These are phyloP conservation scores for Phortica magna DNA, from an alignment of 2,888 invertebrate species.

Conservation along the genomic window DNA sequence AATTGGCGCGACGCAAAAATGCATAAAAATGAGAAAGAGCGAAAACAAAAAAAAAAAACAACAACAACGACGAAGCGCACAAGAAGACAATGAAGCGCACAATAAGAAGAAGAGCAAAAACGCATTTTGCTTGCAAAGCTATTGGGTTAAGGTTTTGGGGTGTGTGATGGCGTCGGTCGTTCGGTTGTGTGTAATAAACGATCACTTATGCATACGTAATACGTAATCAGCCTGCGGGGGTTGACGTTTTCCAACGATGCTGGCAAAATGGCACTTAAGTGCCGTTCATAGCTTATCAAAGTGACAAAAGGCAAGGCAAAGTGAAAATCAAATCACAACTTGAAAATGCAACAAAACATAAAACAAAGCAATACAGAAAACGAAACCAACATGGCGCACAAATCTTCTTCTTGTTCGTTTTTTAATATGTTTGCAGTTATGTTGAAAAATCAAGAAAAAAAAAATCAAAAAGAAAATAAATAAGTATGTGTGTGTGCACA, in stretches of 20 bases:
- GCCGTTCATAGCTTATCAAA: conserved; percentile 1
- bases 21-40: no score
- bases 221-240: background rate
- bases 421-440: background rate
- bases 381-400: conserved; percentile 33
- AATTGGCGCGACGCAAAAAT: conserved; percentile 3
- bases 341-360: background rate
- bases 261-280: background rate
- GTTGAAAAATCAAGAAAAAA: background rate
- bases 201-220: background rate
- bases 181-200: background rate
- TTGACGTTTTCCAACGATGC: background rate
- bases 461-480: background rate
- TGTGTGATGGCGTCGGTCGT: no score
- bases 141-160: background rate
- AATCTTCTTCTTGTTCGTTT: background rate
- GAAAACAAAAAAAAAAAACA: background rate
- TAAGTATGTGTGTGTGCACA: background rate
- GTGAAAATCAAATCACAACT: background rate
- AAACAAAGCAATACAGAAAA: conserved; percentile 20
- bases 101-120: background rate
- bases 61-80: background rate
- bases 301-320: conserved; percentile 1
- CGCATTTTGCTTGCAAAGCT: background rate
- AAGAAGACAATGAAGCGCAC: background rate